Conservation (phyloP, 2,797 vertebrate species). For the Myotis findleyi region DNA sequence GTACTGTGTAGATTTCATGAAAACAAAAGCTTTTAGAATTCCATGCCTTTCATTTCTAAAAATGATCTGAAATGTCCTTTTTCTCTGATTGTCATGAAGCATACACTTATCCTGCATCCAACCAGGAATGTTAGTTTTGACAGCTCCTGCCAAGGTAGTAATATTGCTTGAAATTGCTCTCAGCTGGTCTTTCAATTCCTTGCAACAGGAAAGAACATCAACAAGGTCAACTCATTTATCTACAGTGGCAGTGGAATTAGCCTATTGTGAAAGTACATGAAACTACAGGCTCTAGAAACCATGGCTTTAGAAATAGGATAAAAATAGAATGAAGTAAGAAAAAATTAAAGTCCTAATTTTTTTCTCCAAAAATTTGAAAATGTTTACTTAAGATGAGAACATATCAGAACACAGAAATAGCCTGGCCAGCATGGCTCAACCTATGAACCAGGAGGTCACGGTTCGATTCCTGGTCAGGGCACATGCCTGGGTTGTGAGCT, state of each 20-base stretch:
- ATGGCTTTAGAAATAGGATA: slow-evolving; percentile 9
- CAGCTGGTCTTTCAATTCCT: slow-evolving; percentile 59
- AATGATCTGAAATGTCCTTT: background rate
- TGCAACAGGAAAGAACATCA: slow-evolving; percentile 25
- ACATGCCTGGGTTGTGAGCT: too few species aligned
- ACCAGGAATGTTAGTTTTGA: slow-evolving; percentile 36
- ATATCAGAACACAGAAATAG: background rate
- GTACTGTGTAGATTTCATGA: background rate
- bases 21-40: slow-evolving; percentile 33
- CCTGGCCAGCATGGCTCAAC: too few species aligned
- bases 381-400: background rate
- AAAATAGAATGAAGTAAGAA: background rate
- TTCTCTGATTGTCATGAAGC: slow-evolving; percentile 40
- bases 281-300: background rate
- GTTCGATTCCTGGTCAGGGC: too few species aligned
- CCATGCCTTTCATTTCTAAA: slow-evolving; percentile 14
- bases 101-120: background rate
- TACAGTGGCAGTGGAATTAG: background rate
- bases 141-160: slow-evolving; percentile 56
- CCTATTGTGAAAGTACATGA: background rate
- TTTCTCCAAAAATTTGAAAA: background rate
- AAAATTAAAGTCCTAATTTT: background rate
- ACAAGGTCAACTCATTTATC: slow-evolving; percentile 60
- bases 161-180: slow-evolving; percentile 65
- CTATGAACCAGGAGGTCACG: too few species aligned